These are phyloP conservation scores for Furcula furcula DNA, from an alignment of 2,888 invertebrate genomes.

Conservation along the genomic window DNA sequence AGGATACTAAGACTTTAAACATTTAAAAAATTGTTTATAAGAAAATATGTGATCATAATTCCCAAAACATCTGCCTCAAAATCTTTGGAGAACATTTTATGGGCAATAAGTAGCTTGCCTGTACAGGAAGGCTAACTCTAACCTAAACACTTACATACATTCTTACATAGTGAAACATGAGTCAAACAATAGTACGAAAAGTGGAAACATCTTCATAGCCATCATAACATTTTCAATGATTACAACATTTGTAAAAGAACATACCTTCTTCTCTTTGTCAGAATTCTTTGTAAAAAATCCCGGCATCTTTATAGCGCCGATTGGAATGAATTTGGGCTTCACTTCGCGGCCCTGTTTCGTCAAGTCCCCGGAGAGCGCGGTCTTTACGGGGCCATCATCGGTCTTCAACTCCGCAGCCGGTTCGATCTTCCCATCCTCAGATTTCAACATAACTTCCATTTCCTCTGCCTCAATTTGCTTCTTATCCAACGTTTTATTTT, in stretches of 20 bases:
- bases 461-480: slow-evolving; percentile 85
- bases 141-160: too few species aligned
- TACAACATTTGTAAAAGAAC: slow-evolving; percentile 1
- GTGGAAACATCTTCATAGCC: background rate
- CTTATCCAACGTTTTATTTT: slow-evolving; percentile 81
- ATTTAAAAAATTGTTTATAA: too few species aligned
- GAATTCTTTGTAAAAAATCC: slow-evolving; percentile 91
- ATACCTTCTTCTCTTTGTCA: slow-evolving; percentile 88
- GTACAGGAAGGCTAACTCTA: too few species aligned
- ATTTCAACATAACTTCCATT: slow-evolving; percentile 82
- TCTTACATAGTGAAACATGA: too few species aligned
- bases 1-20: too few species aligned
- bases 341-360: slow-evolving; percentile 87
- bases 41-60: too few species aligned
- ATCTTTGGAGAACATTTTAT: too few species aligned
- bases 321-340: slow-evolving; percentile 91
- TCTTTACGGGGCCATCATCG: slow-evolving; percentile 73
- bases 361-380: slow-evolving; percentile 78
- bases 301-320: slow-evolving; percentile 94
- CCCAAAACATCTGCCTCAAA: too few species aligned
- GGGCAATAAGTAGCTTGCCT: too few species aligned
- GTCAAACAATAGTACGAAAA: too few species aligned
- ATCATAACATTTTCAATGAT: background rate
- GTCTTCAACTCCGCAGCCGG: slow-evolving; percentile 66
- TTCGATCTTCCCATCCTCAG: slow-evolving; percentile 77